phyloP scores from a whole-genome alignment of 2,797 vertebrate species.

The Ptychobarbus kaznakovi region DNA sequence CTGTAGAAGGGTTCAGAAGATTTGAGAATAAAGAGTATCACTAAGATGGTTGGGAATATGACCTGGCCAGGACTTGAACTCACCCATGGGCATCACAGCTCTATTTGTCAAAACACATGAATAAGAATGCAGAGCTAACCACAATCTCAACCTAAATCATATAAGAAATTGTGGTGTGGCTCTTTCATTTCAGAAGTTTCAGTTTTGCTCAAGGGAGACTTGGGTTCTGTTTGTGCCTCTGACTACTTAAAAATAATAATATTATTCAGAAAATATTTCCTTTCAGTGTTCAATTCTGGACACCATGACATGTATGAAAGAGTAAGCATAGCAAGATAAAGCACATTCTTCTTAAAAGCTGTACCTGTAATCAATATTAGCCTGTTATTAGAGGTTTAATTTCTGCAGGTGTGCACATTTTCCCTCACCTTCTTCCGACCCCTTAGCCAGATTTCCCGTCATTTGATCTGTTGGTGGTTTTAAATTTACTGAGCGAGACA shows the following conservation, averaged over 20 bases:
- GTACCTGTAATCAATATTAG: neutral
- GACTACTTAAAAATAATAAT: neutral
- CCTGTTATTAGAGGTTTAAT: neutral
- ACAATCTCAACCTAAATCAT: neutral
- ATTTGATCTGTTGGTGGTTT: slow-evolving; percentile 14
- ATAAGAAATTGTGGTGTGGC: neutral
- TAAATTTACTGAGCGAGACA: slow-evolving; percentile 23
- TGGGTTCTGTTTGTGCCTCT: neutral
- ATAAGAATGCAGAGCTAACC: neutral
- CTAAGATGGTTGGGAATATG: neutral
- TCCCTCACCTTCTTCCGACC: slow-evolving; percentile 18
- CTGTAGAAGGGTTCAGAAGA: neutral
- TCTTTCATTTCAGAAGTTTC: neutral
- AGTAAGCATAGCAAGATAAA: neutral
- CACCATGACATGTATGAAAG: neutral
- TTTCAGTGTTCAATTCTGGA: neutral
- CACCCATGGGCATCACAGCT: neutral
- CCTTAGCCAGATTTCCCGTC: slow-evolving; percentile 16
- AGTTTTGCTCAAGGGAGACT: neutral
- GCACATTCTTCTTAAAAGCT: neutral
- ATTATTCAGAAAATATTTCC: neutral
- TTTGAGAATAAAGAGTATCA: slow-evolving; percentile 6
- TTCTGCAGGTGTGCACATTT: neutral
- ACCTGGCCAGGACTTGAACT: neutral
- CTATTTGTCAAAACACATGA: neutral